A percentile compares a stretch with the other conserved stretches of the same genome.
Evolutionary conservation across 2,797 vertebrate species (phyloP).

Genomic region (Sciurus carolinensis): DNA sequence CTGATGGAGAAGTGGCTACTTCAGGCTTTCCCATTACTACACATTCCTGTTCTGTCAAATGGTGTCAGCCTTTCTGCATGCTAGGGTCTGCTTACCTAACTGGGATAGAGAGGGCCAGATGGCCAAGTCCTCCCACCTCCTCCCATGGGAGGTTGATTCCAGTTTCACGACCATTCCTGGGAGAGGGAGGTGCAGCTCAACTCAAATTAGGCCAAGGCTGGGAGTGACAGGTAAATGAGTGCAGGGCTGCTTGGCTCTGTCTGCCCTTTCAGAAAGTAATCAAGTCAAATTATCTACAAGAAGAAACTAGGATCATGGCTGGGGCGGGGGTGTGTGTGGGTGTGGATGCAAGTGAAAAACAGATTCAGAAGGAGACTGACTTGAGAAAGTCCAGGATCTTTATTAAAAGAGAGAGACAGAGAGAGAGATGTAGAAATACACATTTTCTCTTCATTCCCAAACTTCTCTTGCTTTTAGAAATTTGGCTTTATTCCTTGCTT

Average conservation of each 20-base stretch:
- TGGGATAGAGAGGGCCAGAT: not conserved
- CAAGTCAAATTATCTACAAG: constrained; percentile 79
- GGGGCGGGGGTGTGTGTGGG: no score
- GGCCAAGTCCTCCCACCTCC: not conserved
- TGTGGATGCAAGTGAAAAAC: constrained; percentile 79
- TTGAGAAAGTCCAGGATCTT: constrained; percentile 64
- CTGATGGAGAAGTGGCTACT: not conserved
- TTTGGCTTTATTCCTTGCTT: not conserved
- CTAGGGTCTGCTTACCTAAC: not conserved
- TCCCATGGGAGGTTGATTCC: not conserved
- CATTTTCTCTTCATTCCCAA: not conserved
- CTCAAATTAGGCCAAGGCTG: constrained; percentile 45
- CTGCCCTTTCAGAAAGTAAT: constrained; percentile 79
- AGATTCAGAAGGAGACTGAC: constrained; percentile 31
- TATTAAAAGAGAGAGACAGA: not conserved
- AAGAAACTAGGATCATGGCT: constrained; percentile 56
- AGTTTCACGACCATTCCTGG: not conserved
- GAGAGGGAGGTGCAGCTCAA: constrained; percentile 29
- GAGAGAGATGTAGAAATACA: not conserved
- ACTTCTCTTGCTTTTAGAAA: not conserved
- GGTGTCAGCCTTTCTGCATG: not conserved
- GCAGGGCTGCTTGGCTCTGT: constrained; percentile 36
- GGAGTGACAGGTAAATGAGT: constrained; percentile 75
- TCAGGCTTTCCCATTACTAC: constrained; percentile 6
- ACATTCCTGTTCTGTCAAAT: constrained; percentile 31